A percentile compares a stretch with the other conserved stretches of the same genome.
phyloP scores from a whole-genome alignment of 1,140 invertebrate species.

The Drosophila nebulosa region DNA sequence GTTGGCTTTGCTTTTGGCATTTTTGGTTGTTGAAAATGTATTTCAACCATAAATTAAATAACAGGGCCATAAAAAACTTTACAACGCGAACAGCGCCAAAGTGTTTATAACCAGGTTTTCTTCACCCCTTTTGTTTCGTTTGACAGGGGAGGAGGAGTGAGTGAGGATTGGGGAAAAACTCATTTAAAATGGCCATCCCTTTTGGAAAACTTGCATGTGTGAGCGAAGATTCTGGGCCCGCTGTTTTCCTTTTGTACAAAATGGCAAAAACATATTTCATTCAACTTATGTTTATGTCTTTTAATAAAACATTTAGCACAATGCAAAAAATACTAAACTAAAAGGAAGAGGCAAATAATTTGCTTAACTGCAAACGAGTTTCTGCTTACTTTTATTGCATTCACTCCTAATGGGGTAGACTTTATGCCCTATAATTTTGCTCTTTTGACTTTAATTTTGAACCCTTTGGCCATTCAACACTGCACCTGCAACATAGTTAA shows the following conservation, averaged over 20 bases:
- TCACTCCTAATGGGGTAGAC: slow-evolving; percentile 29
- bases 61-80: slow-evolving; percentile 73
- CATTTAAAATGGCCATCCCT: slow-evolving; percentile 56
- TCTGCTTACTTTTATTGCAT: slow-evolving; percentile 50
- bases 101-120: slow-evolving; percentile 52
- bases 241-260: neutral
- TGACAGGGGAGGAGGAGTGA: slow-evolving; percentile 20
- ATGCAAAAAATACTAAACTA: neutral
- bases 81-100: slow-evolving; percentile 43
- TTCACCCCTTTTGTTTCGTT: slow-evolving; percentile 6
- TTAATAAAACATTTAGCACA: slow-evolving; percentile 72
- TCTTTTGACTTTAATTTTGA: slow-evolving; percentile 33
- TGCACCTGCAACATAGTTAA: slow-evolving; percentile 12
- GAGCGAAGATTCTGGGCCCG: neutral
- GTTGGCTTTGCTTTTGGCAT: slow-evolving; percentile 24
- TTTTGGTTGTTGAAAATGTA: slow-evolving; percentile 64
- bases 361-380: slow-evolving; percentile 55
- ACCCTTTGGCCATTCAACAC: slow-evolving; percentile 33
- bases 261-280: slow-evolving; percentile 2
- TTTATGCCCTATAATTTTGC: slow-evolving; percentile 34
- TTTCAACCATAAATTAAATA: slow-evolving; percentile 75
- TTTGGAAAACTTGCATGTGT: neutral
- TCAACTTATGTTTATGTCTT: slow-evolving; percentile 46
- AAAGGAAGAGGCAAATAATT: slow-evolving; percentile 50
- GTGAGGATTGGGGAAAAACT: slow-evolving; percentile 40